Conservation (phyloP, 2,113 vertebrate genomes). For the Gobiocypris rarus region DNA sequence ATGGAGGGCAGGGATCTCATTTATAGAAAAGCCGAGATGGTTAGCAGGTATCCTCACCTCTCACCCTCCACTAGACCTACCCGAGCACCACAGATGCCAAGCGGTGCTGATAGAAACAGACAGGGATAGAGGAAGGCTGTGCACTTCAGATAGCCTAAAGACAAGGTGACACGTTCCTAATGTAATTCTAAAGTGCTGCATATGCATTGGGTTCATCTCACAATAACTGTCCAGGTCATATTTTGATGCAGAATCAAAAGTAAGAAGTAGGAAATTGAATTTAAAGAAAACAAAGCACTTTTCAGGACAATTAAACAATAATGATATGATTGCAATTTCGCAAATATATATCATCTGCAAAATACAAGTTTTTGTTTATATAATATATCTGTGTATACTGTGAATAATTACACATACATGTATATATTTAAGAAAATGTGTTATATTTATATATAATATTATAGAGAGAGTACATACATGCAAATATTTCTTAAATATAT, state of each 20-base stretch:
- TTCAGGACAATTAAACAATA: background rate
- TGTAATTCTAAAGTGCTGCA: background rate
- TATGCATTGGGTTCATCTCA: background rate
- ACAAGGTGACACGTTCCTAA: background rate
- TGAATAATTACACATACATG: too few species aligned
- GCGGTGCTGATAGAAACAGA: constrained; percentile 15
- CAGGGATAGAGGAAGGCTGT: background rate
- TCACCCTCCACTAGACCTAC: constrained; percentile 54
- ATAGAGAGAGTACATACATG: too few species aligned
- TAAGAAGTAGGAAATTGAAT: background rate
- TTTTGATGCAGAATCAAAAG: background rate
- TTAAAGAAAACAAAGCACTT: background rate
- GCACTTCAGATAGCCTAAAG: background rate
- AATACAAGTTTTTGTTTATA: too few species aligned
- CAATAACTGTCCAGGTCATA: background rate
- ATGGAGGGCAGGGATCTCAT: constrained; percentile 69
- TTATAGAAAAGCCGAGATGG: constrained; percentile 66
- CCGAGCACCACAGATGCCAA: constrained; percentile 50
- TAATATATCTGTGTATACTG: too few species aligned
- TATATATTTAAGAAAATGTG: too few species aligned
- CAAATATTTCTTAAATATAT: too few species aligned
- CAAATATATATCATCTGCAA: too few species aligned
- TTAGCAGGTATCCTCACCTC: constrained; percentile 60
- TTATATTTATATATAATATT: too few species aligned
- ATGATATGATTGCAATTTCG: too few species aligned